A percentile compares a stretch with the other conserved stretches of the same genome.
phyloP scores from a whole-genome alignment of 2,888 invertebrate species.

The Eupeodes luniger region DNA sequence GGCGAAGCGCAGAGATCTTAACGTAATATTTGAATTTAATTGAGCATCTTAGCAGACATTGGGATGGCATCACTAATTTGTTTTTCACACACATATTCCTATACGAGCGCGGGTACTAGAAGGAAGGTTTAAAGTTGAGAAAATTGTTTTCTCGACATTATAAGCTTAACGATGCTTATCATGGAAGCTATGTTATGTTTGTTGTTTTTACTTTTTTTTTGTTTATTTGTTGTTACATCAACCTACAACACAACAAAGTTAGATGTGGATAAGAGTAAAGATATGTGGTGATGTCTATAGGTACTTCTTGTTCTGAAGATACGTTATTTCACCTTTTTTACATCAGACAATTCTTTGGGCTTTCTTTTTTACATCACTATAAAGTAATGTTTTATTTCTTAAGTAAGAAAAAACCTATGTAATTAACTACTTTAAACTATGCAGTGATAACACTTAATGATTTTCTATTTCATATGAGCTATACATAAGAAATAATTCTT shows the following conservation, averaged over 20 bases:
- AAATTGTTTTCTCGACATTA: conserved; percentile 35
- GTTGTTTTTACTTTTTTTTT: not conserved
- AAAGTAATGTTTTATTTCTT: no score
- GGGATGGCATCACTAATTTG: conserved; percentile 23
- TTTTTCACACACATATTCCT: conserved; percentile 8
- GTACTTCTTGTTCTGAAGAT: not conserved
- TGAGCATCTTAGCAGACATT: conserved; percentile 25
- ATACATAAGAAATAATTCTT: no score
- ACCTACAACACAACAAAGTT: not conserved
- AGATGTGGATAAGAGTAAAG: not conserved
- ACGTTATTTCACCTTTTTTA: not conserved
- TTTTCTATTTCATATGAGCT: no score
- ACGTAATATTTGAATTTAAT: conserved; percentile 53
- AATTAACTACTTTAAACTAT: no score
- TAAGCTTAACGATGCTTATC: conserved; percentile 57
- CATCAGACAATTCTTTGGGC: not conserved
- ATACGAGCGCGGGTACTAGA: not conserved
- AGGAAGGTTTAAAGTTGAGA: conserved; percentile 17
- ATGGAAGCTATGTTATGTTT: not conserved
- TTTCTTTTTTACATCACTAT: not conserved
- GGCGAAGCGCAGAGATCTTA: conserved; percentile 8
- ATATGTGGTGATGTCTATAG: not conserved
- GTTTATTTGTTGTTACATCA: not conserved
- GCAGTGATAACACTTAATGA: no score
- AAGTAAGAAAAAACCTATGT: no score